A percentile compares a stretch with the other conserved stretches of the same genome.
phyloP scores from a whole-genome alignment of 2,113 vertebrate species.

The Amazona vittata region DNA sequence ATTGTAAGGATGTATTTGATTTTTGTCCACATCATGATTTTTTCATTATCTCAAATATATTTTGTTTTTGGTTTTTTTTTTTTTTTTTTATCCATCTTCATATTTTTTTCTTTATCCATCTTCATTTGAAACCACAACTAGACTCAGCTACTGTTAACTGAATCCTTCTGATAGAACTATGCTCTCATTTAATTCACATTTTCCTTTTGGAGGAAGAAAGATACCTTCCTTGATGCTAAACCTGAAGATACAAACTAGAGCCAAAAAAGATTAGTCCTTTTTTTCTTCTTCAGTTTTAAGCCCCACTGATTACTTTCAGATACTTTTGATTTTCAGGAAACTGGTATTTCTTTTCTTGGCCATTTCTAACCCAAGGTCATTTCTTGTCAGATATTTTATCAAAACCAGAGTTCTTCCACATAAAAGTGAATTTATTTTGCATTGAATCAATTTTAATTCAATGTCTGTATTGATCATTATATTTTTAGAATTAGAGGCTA shows the following conservation, averaged over 20 bases:
- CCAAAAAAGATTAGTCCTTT: background rate
- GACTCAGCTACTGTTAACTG: background rate
- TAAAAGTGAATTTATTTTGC: background rate
- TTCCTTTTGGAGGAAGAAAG: background rate
- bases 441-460: background rate
- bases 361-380: background rate
- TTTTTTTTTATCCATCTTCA: background rate
- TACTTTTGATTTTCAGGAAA: background rate
- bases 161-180: background rate
- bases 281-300: background rate
- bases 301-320: background rate
- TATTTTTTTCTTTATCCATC: background rate
- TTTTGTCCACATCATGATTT: background rate
- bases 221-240: background rate
- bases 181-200: background rate
- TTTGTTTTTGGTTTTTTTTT: rapidly evolving
- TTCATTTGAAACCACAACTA: background rate
- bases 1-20: background rate
- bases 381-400: background rate
- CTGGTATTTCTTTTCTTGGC: background rate
- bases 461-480: background rate
- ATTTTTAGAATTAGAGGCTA: background rate
- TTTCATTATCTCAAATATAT: background rate
- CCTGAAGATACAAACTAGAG: background rate
- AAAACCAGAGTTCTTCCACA: background rate